Evolutionary conservation across 2,888 invertebrate species (phyloP).

Genomic region (Capitulum mitella): DNA sequence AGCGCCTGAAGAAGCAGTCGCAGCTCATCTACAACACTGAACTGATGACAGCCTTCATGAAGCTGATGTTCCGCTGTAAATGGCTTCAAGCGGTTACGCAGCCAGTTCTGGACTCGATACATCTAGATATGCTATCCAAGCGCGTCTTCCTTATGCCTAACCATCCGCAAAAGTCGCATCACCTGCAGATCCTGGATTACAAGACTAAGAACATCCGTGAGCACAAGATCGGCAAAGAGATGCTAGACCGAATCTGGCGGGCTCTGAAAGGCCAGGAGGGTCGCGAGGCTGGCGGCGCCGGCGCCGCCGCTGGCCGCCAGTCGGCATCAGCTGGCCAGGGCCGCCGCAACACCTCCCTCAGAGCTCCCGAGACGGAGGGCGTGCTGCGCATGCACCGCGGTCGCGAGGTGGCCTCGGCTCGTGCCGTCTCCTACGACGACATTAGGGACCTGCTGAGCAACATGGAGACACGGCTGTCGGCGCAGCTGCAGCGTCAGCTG

Average conservation of each 20-base stretch:
- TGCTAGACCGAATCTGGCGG: conserved; percentile 1
- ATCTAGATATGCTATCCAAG: conserved; percentile 22
- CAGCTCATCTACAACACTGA: conserved; percentile 35
- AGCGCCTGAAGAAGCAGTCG: conserved; percentile 53
- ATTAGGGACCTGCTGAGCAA: conserved; percentile 17
- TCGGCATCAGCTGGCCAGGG: background rate
- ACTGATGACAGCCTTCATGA: background rate
- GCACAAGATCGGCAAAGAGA: conserved; percentile 25
- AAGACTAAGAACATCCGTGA: conserved; percentile 3
- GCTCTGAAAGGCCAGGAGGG: conserved; percentile 10
- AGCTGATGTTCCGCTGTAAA: background rate
- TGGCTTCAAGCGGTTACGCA: background rate
- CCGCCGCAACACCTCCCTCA: background rate
- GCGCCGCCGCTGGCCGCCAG: background rate
- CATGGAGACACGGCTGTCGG: conserved; percentile 23
- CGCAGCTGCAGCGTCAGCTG: conserved; percentile 5
- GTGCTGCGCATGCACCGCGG: conserved; percentile 13
- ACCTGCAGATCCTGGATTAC: conserved; percentile 24
- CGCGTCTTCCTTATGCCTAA: conserved; percentile 30
- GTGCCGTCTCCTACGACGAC: background rate
- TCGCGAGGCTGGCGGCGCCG: background rate
- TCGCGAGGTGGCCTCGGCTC: background rate
- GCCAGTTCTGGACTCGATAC: background rate
- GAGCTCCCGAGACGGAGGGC: background rate
- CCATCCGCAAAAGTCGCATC: conserved; percentile 30